Percentiles rank a stretch among this genome's conserved stretches.
These are phyloP conservation scores for Knipowitschia caucasica DNA, from an alignment of 2,797 vertebrate genomes.

Conservation along the genomic window DNA sequence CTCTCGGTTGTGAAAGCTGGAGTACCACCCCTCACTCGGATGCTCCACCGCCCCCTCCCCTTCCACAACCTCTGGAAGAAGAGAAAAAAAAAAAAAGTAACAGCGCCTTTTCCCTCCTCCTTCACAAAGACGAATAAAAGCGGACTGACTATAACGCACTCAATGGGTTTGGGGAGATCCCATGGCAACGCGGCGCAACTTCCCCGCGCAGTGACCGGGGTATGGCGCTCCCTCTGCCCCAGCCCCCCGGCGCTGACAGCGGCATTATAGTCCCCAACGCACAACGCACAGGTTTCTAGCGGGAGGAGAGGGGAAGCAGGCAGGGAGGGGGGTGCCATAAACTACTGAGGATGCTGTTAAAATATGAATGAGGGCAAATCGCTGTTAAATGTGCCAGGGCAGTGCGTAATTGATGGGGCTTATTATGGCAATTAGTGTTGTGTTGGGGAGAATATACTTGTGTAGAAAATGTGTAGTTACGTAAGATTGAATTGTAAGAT, in stretches of 20 bases:
- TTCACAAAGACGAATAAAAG: conserved; percentile 73
- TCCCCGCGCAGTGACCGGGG: conserved; percentile 72
- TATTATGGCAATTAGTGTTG: not conserved
- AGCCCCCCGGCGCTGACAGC: conserved; percentile 55
- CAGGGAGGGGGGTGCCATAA: conserved; percentile 1
- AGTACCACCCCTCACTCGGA: conserved; percentile 50
- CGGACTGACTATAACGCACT: conserved; percentile 65
- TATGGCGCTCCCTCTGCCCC: conserved; percentile 46
- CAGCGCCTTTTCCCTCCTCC: conserved; percentile 61
- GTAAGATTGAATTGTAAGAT: too few species aligned
- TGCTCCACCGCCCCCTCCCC: conserved; percentile 32
- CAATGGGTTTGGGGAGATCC: conserved; percentile 72
- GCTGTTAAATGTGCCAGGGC: not conserved
- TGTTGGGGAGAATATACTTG: too few species aligned
- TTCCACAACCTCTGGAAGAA: conserved; percentile 36
- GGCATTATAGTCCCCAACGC: conserved; percentile 57
- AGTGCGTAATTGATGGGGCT: not conserved
- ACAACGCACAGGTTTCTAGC: conserved; percentile 46
- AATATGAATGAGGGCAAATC: conserved; percentile 19
- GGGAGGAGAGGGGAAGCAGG: conserved; percentile 16
- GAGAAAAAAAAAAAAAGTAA: conserved; percentile 46
- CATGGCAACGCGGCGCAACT: conserved; percentile 80
- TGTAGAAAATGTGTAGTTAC: too few species aligned
- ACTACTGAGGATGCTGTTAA: conserved; percentile 26
- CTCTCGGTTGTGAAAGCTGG: conserved; percentile 41